Evolutionary conservation across 2,797 vertebrate species (phyloP), one percentile per base, ranked within the genome.

Genomic region (Acanthurus leucopareius): DNA sequence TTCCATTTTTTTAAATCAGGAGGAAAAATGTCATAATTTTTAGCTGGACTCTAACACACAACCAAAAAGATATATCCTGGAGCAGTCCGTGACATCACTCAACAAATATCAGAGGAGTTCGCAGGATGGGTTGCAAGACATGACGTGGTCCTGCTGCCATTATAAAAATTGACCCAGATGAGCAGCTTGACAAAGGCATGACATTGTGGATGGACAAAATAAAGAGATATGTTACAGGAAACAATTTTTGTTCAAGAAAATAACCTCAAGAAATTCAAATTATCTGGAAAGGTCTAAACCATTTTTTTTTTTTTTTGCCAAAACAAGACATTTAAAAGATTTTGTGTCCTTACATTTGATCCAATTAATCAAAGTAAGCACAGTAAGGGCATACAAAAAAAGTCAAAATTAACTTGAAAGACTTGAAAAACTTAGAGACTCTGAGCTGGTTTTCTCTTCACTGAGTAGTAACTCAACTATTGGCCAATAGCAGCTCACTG

Each of bases 401-500:
- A 53, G 57, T 48, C 22, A 10, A 47, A 42, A 66, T 42, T 10
- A 59, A 62, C 32, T 63, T 17, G 15, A 48, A 52, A 49, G 16
- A 19, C 15, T 69, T 32, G 25, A 78, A 65, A 89, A 83, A 72
- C 58, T 68, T 62, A 16, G 16, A 62, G 38, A 59, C 67, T 70
- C 61, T 63, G 57, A 80, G 52, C 67, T 77, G 69, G 72, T 52
- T 81, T 90, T 86, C 77, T 78, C 69, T 62, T 79, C 54, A 49
- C 32, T 69, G 40, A 76, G 67, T 74, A 75, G 63, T 77, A 84
- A 85, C 79, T 86, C 68, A 85, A 82, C 81, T 78, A 73, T 58
- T 68, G 75, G 80, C 81, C 80, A 83, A 88, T 64, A 78, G 65
- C 69, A 79, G 61, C 77, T 70, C 78, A 69, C 68, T 75, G 75